phyloP scores from a whole-genome alignment of 2,797 vertebrate species.

The Argentina silus region DNA sequence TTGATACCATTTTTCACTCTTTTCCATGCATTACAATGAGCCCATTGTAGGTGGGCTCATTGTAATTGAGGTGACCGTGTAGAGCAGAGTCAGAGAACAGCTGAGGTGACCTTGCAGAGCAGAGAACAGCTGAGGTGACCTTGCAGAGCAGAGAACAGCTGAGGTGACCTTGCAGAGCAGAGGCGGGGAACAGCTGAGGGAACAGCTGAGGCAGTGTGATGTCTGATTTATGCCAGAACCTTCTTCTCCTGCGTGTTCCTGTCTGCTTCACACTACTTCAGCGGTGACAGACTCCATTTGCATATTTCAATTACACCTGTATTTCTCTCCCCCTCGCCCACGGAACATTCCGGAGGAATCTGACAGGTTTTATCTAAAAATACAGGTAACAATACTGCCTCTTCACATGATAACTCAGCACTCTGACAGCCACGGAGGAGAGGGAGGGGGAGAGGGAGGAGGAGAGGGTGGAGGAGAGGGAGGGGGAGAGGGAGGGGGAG shows the following conservation, averaged over 20 bases:
- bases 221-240: slow-evolving; percentile 10
- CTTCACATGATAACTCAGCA: slow-evolving; percentile 57
- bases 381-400: slow-evolving; percentile 58
- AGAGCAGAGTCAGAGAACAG: too few species aligned
- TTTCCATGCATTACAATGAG: too few species aligned
- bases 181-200: neutral
- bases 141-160: neutral
- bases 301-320: slow-evolving; percentile 57
- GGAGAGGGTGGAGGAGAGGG: too few species aligned
- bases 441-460: neutral
- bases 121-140: neutral
- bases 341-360: slow-evolving; percentile 14
- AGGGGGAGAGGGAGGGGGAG: neutral
- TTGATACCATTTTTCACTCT: too few species aligned
- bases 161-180: slow-evolving; percentile 15
- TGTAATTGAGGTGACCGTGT: too few species aligned
- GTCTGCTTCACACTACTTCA: neutral
- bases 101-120: neutral
- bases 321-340: slow-evolving; percentile 8
- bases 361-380: slow-evolving; percentile 68
- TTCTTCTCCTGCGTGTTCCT: neutral
- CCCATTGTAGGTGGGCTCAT: too few species aligned
- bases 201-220: neutral
- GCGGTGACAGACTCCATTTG: neutral
- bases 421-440: slow-evolving; percentile 37